Evolutionary conservation across 2,797 vertebrate genomes (phyloP).

Genomic region (Clarias fuscus): DNA sequence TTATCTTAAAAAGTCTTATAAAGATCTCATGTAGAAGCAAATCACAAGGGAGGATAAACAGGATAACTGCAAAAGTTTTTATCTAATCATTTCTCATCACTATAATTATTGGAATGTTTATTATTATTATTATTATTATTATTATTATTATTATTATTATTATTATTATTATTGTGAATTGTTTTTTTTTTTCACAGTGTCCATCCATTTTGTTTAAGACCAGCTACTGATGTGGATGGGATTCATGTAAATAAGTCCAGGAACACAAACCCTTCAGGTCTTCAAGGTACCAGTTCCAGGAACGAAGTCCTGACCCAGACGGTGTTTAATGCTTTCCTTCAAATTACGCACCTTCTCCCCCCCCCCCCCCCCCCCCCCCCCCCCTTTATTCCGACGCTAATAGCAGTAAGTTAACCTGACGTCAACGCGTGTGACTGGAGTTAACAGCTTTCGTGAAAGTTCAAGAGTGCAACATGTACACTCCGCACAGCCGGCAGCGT

Average conservation of each 20-base stretch:
- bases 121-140: too few relatives aligned
- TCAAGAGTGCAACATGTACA: not conserved
- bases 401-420: not conserved
- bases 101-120: not conserved
- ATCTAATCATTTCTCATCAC: not conserved
- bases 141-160: too few relatives aligned
- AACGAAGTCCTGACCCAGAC: not conserved
- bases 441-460: constrained; percentile 11
- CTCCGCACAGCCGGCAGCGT: constrained; percentile 1
- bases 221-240: not conserved
- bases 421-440: not conserved
- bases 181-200: not conserved
- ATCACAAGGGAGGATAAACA: not conserved
- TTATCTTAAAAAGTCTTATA: not conserved
- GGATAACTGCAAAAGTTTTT: not conserved
- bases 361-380: too few relatives aligned
- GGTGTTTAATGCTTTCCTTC: not conserved
- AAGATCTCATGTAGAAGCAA: not conserved
- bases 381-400: not conserved
- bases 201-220: not conserved
- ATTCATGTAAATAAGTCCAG: not conserved
- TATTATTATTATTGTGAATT: too few relatives aligned
- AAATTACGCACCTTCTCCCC: not conserved
- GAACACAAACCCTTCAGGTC: not conserved
- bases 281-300: not conserved